Percentiles rank a stretch among this genome's conserved stretches.
phyloP scores from a whole-genome alignment of 2,888 invertebrate genomes.

The Craniophora ligustri region DNA sequence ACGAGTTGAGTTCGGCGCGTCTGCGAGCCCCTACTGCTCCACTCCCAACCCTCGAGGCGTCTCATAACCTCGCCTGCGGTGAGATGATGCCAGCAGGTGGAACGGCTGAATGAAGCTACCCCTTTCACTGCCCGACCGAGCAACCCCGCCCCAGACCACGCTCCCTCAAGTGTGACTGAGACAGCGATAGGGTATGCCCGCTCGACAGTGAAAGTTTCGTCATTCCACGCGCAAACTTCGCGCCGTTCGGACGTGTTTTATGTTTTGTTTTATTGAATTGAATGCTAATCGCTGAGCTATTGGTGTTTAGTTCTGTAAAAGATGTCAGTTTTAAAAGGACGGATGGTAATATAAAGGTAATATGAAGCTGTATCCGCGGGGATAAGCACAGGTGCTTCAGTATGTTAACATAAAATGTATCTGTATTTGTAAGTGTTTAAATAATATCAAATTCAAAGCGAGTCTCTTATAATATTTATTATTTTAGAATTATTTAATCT shows the following conservation, averaged over 20 bases:
- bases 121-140: conserved; percentile 70
- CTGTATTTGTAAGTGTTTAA: conserved; percentile 53
- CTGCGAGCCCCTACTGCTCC: conserved; percentile 69
- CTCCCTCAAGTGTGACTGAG: conserved; percentile 58
- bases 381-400: conserved; percentile 57
- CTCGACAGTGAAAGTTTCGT: conserved; percentile 63
- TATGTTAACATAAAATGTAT: conserved; percentile 50
- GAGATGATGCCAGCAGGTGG: conserved; percentile 71
- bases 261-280: conserved; percentile 34
- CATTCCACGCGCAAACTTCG: conserved; percentile 49
- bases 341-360: conserved; percentile 21
- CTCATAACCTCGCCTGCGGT: conserved; percentile 71
- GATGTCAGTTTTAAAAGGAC: conserved; percentile 27
- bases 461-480: conserved; percentile 30
- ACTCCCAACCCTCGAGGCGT: conserved; percentile 59
- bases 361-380: conserved; percentile 37
- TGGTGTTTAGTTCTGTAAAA: conserved; percentile 34
- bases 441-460: conserved; percentile 40
- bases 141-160: conserved; percentile 63
- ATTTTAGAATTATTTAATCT: conserved; percentile 22
- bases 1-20: conserved; percentile 83
- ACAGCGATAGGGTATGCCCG: conserved; percentile 58
- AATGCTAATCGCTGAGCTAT: conserved; percentile 51
- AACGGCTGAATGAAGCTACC: conserved; percentile 70
- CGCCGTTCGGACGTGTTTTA: conserved; percentile 55